A percentile compares a stretch with the other conserved stretches of the same genome.
Evolutionary conservation across 2,797 vertebrate species (phyloP).

Genomic region (Galaxias olidus): DNA sequence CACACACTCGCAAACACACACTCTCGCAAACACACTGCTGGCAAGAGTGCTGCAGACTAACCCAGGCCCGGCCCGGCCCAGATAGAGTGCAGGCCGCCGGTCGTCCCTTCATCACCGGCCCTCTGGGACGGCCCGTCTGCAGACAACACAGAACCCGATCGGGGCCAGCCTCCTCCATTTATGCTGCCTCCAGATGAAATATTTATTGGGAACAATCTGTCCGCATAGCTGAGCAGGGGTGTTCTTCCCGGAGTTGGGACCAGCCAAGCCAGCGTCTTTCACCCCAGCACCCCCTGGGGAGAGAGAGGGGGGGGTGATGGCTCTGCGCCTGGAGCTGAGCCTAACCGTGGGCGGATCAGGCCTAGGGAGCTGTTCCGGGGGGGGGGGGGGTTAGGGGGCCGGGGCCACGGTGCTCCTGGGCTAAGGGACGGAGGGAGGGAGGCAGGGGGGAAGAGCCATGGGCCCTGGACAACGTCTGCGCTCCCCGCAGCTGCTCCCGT

Average conservation of each 20-base stretch:
- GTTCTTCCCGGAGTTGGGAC: no score
- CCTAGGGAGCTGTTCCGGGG: no score
- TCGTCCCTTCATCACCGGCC: constrained; percentile 19
- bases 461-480: constrained; percentile 4
- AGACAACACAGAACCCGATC: constrained; percentile 35
- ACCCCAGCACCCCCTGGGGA: not conserved
- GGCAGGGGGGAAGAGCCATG: not conserved
- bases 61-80: constrained; percentile 11
- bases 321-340: constrained; percentile 2
- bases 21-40: constrained; percentile 10
- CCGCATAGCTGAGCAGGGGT: constrained; percentile 22
- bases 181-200: constrained; percentile 48
- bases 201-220: constrained; percentile 55
- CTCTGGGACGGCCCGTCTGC: constrained; percentile 6
- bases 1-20: constrained; percentile 25
- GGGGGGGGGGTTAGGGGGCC: no score
- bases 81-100: constrained; percentile 17
- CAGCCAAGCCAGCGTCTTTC: no score
- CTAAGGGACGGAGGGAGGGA: not conserved
- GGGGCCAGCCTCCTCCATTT: constrained; percentile 46
- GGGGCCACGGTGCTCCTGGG: not conserved
- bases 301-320: constrained; percentile 22
- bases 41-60: constrained; percentile 7
- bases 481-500: no score
- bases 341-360: no score